Percentiles rank a stretch among this genome's conserved stretches.
Evolutionary conservation across 92 coral and sea anemone genomes (phyloP).

Genomic region (Porites divaricata): DNA sequence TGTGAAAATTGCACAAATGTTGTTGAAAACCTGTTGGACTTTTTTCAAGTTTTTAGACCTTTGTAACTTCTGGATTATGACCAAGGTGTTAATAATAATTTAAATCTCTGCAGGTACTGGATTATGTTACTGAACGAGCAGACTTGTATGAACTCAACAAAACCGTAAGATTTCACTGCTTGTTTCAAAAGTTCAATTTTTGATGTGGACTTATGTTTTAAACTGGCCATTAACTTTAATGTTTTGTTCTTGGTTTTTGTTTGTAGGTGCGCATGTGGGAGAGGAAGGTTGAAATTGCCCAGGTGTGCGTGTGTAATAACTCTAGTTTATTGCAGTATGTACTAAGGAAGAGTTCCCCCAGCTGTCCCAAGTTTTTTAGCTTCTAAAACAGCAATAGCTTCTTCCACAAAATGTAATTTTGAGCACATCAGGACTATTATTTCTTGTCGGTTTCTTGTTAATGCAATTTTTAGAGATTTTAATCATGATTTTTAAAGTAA

Average conservation of each 20-base stretch:
- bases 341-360: background rate
- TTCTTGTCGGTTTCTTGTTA: no score
- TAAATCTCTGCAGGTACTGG: conserved; percentile 76
- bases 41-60: no score
- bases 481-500: no score
- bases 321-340: background rate
- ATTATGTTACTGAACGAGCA: conserved; percentile 97
- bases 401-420: no score
- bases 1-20: no score
- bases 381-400: no score
- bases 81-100: background rate
- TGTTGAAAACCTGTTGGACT: no score
- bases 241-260: background rate
- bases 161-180: conserved; percentile 59
- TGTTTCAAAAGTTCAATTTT: background rate
- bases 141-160: conserved; percentile 96
- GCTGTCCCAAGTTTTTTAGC: no score
- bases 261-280: conserved; percentile 93
- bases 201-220: background rate
- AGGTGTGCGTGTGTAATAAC: conserved; percentile 54
- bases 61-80: no score
- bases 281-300: conserved; percentile 97
- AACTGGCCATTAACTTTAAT: background rate
- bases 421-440: no score
- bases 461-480: no score